Conservation (phyloP, 2,888 invertebrate genomes). For the Tuberolachnus salignus region DNA sequence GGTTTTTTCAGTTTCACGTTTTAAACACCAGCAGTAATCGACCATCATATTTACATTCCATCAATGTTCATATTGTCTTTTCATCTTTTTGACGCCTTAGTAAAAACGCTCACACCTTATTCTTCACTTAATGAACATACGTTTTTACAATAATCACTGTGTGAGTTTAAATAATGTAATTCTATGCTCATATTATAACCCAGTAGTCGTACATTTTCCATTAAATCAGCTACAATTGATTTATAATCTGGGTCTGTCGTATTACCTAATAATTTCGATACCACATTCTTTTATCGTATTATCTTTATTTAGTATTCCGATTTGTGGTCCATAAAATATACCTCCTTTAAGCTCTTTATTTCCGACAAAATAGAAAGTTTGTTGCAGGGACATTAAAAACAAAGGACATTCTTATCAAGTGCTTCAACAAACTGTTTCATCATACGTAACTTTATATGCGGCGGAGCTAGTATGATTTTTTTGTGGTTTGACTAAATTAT, state of each 20-base stretch:
- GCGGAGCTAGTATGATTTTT: too few species aligned
- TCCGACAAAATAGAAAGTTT: too few species aligned
- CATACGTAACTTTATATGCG: too few species aligned
- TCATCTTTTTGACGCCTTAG: not conserved
- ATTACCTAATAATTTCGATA: conserved; percentile 41
- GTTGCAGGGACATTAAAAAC: too few species aligned
- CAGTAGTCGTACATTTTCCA: conserved; percentile 55
- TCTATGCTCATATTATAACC: conserved; percentile 62
- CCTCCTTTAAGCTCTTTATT: too few species aligned
- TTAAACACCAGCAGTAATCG: conserved; percentile 10
- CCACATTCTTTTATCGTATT: too few species aligned
- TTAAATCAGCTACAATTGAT: conserved; percentile 57
- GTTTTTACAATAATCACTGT: not conserved
- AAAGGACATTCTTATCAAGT: too few species aligned
- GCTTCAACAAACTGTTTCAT: too few species aligned
- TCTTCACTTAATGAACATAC: not conserved
- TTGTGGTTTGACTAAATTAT: too few species aligned
- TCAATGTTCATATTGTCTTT: not conserved
- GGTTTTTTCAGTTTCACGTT: conserved; percentile 1
- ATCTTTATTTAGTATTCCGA: too few species aligned
- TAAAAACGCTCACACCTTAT: not conserved
- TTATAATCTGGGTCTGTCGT: conserved; percentile 55
- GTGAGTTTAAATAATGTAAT: conserved; percentile 60
- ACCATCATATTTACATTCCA: not conserved
- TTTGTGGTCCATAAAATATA: too few species aligned